A percentile compares a stretch with the other conserved stretches of the same genome.
phyloP scores from a whole-genome alignment of 2,797 vertebrate genomes.

The Hemitrygon akajei region DNA sequence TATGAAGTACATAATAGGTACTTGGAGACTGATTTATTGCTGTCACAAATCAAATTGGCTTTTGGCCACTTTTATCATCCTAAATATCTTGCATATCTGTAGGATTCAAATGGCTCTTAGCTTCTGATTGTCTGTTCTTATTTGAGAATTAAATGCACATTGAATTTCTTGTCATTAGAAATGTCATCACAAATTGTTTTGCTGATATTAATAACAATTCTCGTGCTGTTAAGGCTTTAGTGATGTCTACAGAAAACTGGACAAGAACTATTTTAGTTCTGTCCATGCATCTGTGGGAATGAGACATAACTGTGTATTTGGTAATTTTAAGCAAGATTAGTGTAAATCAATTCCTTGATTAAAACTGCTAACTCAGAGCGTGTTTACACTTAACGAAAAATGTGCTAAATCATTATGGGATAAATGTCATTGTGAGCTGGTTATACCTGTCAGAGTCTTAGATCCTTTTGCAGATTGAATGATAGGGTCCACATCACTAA shows the following conservation, averaged over 20 bases:
- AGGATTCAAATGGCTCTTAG: neutral
- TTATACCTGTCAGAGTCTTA: neutral
- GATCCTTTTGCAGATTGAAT: neutral
- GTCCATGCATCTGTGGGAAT: neutral
- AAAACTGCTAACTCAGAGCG: neutral
- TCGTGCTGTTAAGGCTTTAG: neutral
- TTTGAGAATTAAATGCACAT: neutral
- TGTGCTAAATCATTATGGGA: neutral
- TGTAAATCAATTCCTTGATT: neutral
- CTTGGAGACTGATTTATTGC: neutral
- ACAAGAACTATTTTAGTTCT: neutral
- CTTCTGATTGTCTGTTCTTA: neutral
- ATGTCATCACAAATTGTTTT: neutral
- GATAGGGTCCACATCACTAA: neutral
- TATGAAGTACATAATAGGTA: neutral
- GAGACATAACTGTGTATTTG: neutral
- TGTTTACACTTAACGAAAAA: neutral
- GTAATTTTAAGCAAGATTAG: neutral
- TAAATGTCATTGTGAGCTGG: neutral
- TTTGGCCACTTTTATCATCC: neutral
- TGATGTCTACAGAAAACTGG: neutral
- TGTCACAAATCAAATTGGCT: neutral
- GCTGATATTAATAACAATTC: neutral
- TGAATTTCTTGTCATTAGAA: neutral
- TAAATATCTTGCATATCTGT: slow-evolving; percentile 1